Conservation (phyloP, 1,140 invertebrate species). For the Bacillus rossius region DNA sequence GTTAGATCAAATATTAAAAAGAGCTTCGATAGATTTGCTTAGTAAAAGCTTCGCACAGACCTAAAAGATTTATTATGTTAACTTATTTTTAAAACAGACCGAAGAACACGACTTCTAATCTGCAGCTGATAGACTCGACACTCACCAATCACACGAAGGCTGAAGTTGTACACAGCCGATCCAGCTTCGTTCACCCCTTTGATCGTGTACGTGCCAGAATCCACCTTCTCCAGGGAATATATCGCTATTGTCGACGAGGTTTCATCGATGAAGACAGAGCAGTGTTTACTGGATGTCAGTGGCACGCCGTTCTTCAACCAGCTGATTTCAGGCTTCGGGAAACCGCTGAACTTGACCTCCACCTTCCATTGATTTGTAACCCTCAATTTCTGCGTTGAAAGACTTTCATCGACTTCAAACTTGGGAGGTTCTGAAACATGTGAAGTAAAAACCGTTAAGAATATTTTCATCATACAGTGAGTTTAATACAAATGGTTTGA, state of each 20-base stretch:
- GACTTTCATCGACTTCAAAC: conserved; percentile 53
- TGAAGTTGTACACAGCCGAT: conserved; percentile 58
- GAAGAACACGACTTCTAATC: no score
- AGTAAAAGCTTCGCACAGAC: no score
- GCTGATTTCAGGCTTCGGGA: conserved; percentile 56
- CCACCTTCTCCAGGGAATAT: conserved; percentile 50
- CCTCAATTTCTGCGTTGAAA: conserved; percentile 52
- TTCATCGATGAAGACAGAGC: conserved; percentile 51
- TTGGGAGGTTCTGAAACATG: conserved; percentile 50
- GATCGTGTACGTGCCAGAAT: conserved; percentile 59
- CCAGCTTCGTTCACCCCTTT: conserved; percentile 65
- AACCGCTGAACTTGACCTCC: conserved; percentile 54
- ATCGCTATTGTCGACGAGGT: conserved; percentile 55
- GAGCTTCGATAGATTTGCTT: no score
- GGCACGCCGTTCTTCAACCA: conserved; percentile 58
- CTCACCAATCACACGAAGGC: conserved; percentile 73
- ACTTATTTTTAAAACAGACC: no score
- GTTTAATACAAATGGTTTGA: no score
- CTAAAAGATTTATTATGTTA: no score
- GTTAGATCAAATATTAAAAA: no score
- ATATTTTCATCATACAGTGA: neutral
- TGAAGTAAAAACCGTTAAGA: neutral
- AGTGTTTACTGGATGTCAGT: conserved; percentile 46
- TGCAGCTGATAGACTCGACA: no score
- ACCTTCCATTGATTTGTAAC: conserved; percentile 57